These are phyloP conservation scores for Drosophila obscura DNA, from an alignment of 1,140 invertebrate genomes.

Conservation along the genomic window DNA sequence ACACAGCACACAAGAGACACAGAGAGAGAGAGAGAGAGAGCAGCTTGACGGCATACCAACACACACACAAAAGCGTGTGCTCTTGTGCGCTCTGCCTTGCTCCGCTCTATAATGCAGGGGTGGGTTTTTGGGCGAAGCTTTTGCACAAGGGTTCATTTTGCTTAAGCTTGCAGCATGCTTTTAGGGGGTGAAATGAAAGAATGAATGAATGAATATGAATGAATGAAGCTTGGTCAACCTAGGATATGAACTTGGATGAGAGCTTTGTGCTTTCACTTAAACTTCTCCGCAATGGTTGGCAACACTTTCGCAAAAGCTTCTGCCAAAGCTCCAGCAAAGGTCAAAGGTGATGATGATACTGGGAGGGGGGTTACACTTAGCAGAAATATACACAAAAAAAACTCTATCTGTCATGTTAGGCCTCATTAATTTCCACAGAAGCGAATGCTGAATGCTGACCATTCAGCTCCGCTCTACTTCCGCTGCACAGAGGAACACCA, in stretches of 20 bases:
- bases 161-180: constrained; percentile 40
- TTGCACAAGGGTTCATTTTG: constrained; percentile 46
- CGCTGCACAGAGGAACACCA: constrained; percentile 21
- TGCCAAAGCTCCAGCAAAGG: constrained; percentile 16
- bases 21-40: constrained; percentile 15
- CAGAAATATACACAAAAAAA: constrained; percentile 27
- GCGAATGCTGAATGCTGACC: constrained; percentile 32
- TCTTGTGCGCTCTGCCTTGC: constrained; percentile 23
- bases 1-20: constrained; percentile 16
- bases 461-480: constrained; percentile 66
- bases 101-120: constrained; percentile 21
- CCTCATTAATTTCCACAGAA: constrained; percentile 67
- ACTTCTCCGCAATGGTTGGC: constrained; percentile 37
- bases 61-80: constrained; percentile 38
- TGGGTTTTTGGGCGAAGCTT: constrained; percentile 45
- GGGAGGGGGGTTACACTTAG: background rate
- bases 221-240: constrained; percentile 1
- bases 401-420: constrained; percentile 54
- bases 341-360: constrained; percentile 2
- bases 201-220: constrained; percentile 27
- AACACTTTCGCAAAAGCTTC: constrained; percentile 22
- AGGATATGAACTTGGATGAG: background rate
- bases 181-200: constrained; percentile 13
- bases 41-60: constrained; percentile 54
- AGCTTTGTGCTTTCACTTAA: background rate